Conservation (phyloP, 1,140 invertebrate species). For the Ladona fulva region DNA sequence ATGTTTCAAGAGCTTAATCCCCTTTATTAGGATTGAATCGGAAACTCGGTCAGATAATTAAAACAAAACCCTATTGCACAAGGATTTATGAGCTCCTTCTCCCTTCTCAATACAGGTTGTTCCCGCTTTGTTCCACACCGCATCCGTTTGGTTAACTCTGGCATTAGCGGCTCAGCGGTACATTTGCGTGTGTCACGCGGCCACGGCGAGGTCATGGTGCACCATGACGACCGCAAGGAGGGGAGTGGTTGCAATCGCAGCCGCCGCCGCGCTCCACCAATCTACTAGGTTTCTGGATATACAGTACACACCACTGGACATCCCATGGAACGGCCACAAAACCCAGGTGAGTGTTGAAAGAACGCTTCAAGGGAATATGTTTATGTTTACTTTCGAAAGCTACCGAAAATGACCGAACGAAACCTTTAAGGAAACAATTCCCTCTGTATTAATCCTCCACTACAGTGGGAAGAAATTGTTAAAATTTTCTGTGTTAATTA, state of each 20-base stretch:
- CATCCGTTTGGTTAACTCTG: constrained; percentile 83
- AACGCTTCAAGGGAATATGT: neutral
- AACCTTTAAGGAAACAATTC: too few relatives aligned
- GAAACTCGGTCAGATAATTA: too few relatives aligned
- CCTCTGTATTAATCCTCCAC: too few relatives aligned
- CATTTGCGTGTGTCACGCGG: constrained; percentile 85
- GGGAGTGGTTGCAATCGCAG: constrained; percentile 62
- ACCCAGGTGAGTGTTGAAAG: constrained; percentile 21
- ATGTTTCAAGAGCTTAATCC: too few relatives aligned
- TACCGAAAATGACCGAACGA: too few relatives aligned
- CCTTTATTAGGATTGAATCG: too few relatives aligned
- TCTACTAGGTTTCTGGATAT: constrained; percentile 66
- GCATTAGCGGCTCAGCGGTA: constrained; percentile 80
- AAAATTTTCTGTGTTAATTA: too few relatives aligned
- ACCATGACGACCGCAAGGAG: constrained; percentile 73
- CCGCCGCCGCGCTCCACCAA: constrained; percentile 69
- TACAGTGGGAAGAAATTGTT: too few relatives aligned
- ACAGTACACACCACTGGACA: constrained; percentile 41
- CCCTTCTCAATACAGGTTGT: constrained; percentile 37
- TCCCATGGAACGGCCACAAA: constrained; percentile 51
- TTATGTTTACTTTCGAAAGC: neutral
- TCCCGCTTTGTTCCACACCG: constrained; percentile 83
- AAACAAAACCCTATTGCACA: neutral
- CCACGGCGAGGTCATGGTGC: constrained; percentile 74
- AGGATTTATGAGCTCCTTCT: neutral